A percentile compares a stretch with the other conserved stretches of the same genome.
phyloP scores from a whole-genome alignment of 1,140 invertebrate species.

The Aphaenogaster floridana region DNA sequence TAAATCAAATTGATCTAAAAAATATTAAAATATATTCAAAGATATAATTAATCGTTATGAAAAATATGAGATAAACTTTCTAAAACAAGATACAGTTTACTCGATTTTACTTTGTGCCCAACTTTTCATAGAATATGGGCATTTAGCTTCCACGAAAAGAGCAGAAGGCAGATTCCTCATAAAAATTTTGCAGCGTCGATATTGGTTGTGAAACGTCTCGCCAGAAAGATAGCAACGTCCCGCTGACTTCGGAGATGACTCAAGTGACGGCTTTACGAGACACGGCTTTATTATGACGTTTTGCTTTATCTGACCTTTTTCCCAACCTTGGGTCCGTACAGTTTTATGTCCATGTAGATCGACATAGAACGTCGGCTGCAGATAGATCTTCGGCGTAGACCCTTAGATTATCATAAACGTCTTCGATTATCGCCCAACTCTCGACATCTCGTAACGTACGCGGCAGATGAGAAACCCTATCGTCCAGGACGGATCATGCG shows the following conservation, averaged over 20 bases:
- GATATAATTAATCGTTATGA: neutral
- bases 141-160: neutral
- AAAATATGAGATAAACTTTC: neutral
- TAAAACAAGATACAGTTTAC: neutral
- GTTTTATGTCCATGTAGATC: constrained; percentile 17
- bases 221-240: neutral
- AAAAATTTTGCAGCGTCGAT: neutral
- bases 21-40: constrained; percentile 15
- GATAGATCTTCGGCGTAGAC: neutral
- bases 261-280: constrained; percentile 55
- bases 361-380: neutral
- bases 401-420: neutral
- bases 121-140: neutral
- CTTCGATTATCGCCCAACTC: constrained; percentile 34
- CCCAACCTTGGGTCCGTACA: constrained; percentile 17
- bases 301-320: constrained; percentile 40
- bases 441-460: constrained; percentile 33
- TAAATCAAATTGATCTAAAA: neutral
- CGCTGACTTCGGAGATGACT: neutral
- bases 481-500: constrained; percentile 20
- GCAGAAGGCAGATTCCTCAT: too few species aligned
- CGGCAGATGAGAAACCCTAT: constrained; percentile 47
- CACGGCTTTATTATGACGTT: constrained; percentile 27
- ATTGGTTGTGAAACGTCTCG: neutral
- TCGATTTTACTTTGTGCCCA: neutral